A percentile compares a stretch with the other conserved stretches of the same genome.
These are phyloP conservation scores for Palythoa heliodiscus DNA, from an alignment of 92 coral and sea anemone genomes.

Conservation along the genomic window DNA sequence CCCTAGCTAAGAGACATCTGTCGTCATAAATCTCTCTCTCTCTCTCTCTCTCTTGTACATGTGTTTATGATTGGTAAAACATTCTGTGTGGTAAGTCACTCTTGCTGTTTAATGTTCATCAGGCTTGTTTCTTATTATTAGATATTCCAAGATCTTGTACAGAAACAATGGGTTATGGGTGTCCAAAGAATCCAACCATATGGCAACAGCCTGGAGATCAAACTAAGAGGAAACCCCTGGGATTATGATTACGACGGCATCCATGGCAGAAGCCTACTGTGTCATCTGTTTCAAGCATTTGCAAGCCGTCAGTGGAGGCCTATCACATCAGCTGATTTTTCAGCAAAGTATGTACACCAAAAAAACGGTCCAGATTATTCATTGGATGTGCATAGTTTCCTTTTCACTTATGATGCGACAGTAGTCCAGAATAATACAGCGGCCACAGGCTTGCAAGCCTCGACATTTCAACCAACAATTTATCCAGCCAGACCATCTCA, in stretches of 20 bases:
- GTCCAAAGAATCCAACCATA: conserved; percentile 41
- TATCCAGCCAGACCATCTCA: background rate
- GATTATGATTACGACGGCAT: conserved; percentile 54
- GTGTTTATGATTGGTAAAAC: too few relatives aligned
- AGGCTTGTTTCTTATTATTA: too few relatives aligned
- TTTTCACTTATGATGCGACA: conserved; percentile 56
- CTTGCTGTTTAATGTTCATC: background rate
- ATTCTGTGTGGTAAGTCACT: too few relatives aligned
- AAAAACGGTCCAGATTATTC: conserved; percentile 61
- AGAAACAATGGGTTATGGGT: conserved; percentile 43
- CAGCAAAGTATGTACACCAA: conserved; percentile 66
- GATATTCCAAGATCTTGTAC: background rate
- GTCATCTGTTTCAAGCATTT: conserved; percentile 53
- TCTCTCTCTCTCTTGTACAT: too few relatives aligned
- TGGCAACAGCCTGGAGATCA: conserved; percentile 50
- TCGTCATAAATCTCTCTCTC: too few relatives aligned
- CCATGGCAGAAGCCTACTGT: conserved; percentile 54
- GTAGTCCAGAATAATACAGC: background rate
- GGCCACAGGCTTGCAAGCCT: too few relatives aligned
- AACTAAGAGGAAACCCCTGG: conserved; percentile 55
- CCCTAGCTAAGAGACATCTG: too few relatives aligned
- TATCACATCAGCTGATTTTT: conserved; percentile 65
- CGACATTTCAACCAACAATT: background rate
- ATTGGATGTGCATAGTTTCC: conserved; percentile 68
- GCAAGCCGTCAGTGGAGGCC: conserved; percentile 49